Conservation (phyloP, 2,113 vertebrate species). For the Tor tambroides region DNA sequence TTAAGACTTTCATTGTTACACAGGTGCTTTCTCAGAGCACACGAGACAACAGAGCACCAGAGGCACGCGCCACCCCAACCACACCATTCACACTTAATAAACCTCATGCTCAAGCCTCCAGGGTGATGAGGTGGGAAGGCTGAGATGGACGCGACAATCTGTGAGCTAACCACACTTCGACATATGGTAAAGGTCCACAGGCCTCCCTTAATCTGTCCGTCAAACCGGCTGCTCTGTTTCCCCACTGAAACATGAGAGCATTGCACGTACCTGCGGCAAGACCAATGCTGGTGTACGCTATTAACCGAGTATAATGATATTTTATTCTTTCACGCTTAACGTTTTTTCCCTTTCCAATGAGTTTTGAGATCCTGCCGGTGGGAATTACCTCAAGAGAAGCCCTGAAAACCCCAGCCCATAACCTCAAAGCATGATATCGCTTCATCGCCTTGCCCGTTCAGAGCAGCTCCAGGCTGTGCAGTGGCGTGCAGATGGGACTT, state of each 20-base stretch:
- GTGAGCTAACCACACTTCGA: conserved; percentile 48
- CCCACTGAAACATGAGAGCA: conserved; percentile 45
- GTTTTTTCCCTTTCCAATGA: conserved; percentile 14
- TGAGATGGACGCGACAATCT: conserved; percentile 38
- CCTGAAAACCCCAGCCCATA: conserved; percentile 43
- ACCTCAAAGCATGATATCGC: conserved; percentile 47
- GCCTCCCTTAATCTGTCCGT: conserved; percentile 58
- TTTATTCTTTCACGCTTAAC: conserved; percentile 9
- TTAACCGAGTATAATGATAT: not conserved
- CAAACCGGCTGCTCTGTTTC: conserved; percentile 44
- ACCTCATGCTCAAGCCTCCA: conserved; percentile 42
- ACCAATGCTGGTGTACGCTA: not conserved
- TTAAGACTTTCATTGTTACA: conserved; percentile 32
- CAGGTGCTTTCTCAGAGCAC: conserved; percentile 38
- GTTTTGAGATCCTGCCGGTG: not conserved
- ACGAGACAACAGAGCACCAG: conserved; percentile 9
- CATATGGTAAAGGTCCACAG: conserved; percentile 57
- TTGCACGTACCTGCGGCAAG: not conserved
- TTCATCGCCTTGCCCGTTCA: conserved; percentile 32
- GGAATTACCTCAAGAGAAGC: conserved; percentile 48
- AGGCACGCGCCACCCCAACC: conserved; percentile 20
- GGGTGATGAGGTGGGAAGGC: conserved; percentile 45
- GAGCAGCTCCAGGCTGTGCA: conserved; percentile 31
- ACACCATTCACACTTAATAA: conserved; percentile 39
- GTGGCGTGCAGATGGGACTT: conserved; percentile 84